Evolutionary conservation across 2,888 invertebrate genomes (phyloP), one percentile per base, ranked within the genome.

Genomic region (Mythimna albipuncta): DNA sequence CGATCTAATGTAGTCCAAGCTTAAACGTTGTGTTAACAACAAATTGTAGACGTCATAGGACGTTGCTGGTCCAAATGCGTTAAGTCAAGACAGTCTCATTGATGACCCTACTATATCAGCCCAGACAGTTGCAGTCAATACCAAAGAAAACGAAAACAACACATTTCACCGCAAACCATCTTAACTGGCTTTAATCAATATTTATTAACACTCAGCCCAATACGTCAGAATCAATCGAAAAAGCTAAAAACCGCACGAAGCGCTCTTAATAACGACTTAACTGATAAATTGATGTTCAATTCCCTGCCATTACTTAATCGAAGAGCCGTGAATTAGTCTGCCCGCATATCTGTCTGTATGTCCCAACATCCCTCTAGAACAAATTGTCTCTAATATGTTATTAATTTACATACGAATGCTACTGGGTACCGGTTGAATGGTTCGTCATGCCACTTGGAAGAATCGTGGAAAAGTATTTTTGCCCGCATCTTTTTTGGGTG

Each of bases 201-300:
- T 83, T 80, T 68, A 81, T 83, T 62, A 75, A 26, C 72, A 58
- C 67, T 9, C 10, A 16, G 2, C 47, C 4, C 66, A 64, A 75
- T 76, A 74, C 52, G 72, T 79, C 68, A 68, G 59, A 62, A 82
- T 82, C 52, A 77, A 77, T 75, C 66, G 64, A 77, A 75, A 71
- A 73, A 58, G 32, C 68, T 75, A 66, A 74, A 85, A 79, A 70
- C 55, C 47, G 55, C 62, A 64, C 19, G 10, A 68, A 79, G 78
- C 82, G 83, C 77, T 80, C 62, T 21, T 52, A 83, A 74, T 72
- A 77, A 69, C 66, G 65, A 66, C 58, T 85, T 91, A 94, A 93
- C 92, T 85, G 91, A 91, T 94, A 94, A 95, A 95, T 95, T 95
- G 95, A 89, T 86, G 88, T 86, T 86, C 95, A 95, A 96, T 95